Conservation (phyloP, 35 echinoderm and acorn worm genomes). For the Acanthaster planci region DNA sequence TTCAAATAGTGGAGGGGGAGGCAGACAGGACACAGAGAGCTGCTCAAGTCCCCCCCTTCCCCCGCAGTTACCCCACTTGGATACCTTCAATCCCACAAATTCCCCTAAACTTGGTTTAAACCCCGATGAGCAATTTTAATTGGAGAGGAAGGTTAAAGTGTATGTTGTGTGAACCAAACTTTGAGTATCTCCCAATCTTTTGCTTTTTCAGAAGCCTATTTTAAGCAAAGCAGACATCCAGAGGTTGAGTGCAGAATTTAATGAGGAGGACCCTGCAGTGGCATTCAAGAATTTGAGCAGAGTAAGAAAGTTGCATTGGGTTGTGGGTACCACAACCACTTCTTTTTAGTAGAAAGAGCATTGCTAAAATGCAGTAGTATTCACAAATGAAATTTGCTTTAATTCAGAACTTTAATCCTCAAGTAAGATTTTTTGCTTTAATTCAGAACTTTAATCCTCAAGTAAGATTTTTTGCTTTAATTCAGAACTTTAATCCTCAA, state of each 20-base stretch:
- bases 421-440: neutral
- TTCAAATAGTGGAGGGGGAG: too few species aligned
- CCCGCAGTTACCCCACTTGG: too few species aligned
- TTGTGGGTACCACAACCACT: too few species aligned
- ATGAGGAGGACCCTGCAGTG: slow-evolving; percentile 40
- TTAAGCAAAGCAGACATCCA: slow-evolving; percentile 43
- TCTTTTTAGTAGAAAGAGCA: too few species aligned
- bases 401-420: neutral
- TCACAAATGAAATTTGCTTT: neutral
- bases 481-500: neutral
- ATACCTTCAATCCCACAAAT: too few species aligned
- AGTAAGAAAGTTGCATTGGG: slow-evolving; percentile 43
- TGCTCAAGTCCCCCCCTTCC: too few species aligned
- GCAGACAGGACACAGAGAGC: too few species aligned
- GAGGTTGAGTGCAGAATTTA: slow-evolving; percentile 18
- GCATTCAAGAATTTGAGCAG: slow-evolving; percentile 47
- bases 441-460: neutral
- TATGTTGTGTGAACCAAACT: neutral
- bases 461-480: neutral
- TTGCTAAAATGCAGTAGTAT: neutral
- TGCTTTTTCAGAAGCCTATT: slow-evolving; percentile 60
- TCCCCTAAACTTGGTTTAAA: too few species aligned
- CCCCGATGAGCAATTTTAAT: too few species aligned
- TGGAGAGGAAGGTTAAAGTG: too few species aligned
- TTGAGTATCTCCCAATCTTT: neutral